phyloP scores from a whole-genome alignment of 2,797 vertebrate genomes.

The Argyrosomus regius region DNA sequence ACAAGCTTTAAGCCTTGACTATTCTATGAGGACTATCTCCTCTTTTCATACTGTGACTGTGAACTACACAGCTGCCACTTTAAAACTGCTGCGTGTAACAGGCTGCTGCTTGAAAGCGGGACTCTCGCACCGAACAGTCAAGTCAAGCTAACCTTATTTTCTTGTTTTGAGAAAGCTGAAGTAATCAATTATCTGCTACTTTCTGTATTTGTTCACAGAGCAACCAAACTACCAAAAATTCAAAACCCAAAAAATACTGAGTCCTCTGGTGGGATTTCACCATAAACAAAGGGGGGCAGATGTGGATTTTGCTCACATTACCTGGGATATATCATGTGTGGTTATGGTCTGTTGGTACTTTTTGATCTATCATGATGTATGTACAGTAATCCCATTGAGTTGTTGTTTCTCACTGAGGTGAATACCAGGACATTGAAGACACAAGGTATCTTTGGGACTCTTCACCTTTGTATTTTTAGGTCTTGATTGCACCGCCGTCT shows the following conservation, averaged over 20 bases:
- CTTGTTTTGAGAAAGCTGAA: slow-evolving; percentile 13
- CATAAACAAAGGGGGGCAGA: not conserved
- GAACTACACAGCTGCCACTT: slow-evolving; percentile 28
- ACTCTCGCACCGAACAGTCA: slow-evolving; percentile 21
- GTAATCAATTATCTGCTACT: slow-evolving; percentile 6
- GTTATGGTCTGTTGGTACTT: not conserved
- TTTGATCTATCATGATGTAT: not conserved
- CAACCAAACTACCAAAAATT: not conserved
- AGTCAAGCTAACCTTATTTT: slow-evolving; percentile 1
- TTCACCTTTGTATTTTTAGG: slow-evolving; percentile 3
- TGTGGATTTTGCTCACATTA: not conserved
- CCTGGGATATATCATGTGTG: not conserved
- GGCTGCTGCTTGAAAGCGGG: slow-evolving; percentile 16
- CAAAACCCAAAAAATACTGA: slow-evolving; percentile 6
- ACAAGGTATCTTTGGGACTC: not conserved
- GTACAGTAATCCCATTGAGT: not conserved
- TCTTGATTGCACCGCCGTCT: not conserved
- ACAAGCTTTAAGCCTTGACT: slow-evolving; percentile 35
- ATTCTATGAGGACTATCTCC: slow-evolving; percentile 33
- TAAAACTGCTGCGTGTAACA: slow-evolving; percentile 8
- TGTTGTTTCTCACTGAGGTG: not conserved
- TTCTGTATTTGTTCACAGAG: not conserved
- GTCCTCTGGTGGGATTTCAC: not conserved
- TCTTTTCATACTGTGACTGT: slow-evolving; percentile 31
- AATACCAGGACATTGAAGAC: not conserved